A percentile compares a stretch with the other conserved stretches of the same genome.
Evolutionary conservation across 1,140 invertebrate species (phyloP).

Genomic region (silkworm (Bombyx mori)): DNA sequence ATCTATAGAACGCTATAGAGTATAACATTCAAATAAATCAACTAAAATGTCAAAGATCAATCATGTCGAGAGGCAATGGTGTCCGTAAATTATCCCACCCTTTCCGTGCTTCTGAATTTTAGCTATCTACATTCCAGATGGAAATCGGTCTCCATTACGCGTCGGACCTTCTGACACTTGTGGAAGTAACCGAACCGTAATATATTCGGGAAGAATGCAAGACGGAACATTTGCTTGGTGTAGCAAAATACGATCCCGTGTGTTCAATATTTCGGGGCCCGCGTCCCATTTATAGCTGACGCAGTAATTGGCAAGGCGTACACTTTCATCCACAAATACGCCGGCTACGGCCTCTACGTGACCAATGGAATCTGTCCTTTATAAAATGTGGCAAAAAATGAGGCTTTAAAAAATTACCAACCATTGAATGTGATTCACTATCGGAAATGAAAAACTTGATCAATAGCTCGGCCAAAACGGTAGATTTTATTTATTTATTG

Average conservation of each 20-base stretch:
- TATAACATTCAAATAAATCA: too few relatives aligned
- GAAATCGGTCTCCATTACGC: constrained; percentile 3
- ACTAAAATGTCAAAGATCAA: too few relatives aligned
- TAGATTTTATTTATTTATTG: neutral
- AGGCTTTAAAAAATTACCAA: constrained; percentile 1
- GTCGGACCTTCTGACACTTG: constrained; percentile 2
- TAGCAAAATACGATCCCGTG: constrained; percentile 2
- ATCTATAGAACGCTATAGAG: too few relatives aligned
- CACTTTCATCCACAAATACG: constrained; percentile 10
- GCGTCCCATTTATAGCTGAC: constrained; percentile 11
- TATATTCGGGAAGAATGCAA: constrained; percentile 9
- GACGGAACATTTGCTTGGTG: constrained; percentile 1
- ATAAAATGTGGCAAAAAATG: constrained; percentile 3
- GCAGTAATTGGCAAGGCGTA: constrained; percentile 15
- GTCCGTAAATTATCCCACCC: neutral
- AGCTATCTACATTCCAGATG: constrained; percentile 1
- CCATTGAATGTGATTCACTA: constrained; percentile 8
- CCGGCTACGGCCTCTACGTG: constrained; percentile 5
- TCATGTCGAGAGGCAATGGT: neutral
- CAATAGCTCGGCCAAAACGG: neutral
- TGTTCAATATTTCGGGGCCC: constrained; percentile 8
- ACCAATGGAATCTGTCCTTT: constrained; percentile 6
- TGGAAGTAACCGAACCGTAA: constrained; percentile 6
- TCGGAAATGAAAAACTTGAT: neutral
- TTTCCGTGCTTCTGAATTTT: constrained; percentile 2